A percentile compares a stretch with the other conserved stretches of the same genome.
Evolutionary conservation across 2,888 invertebrate genomes (phyloP).

Genomic region (Hybos culiciformis): DNA sequence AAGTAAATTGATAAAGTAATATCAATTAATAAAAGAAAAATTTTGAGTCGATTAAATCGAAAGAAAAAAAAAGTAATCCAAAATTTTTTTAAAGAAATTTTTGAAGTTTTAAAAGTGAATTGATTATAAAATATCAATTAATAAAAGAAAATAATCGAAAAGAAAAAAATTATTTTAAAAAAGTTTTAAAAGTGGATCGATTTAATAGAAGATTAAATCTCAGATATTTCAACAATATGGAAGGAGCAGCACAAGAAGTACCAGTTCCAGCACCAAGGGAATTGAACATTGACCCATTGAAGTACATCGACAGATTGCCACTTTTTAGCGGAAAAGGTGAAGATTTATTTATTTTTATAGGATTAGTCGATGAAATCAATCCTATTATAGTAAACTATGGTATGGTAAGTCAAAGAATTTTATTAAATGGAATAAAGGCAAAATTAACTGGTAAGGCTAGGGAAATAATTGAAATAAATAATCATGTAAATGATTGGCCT

Average conservation of each 20-base stretch:
- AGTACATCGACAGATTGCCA: slow-evolving; percentile 6
- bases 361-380: slow-evolving; percentile 8
- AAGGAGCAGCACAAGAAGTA: too few relatives aligned
- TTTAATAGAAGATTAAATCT: too few relatives aligned
- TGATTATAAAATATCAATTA: too few relatives aligned
- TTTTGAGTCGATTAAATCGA: too few relatives aligned
- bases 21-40: neutral
- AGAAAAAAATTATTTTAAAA: too few relatives aligned
- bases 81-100: neutral
- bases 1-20: neutral
- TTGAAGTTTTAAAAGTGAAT: neutral
- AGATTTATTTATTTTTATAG: slow-evolving; percentile 7
- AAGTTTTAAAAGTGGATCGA: too few relatives aligned
- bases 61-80: too few relatives aligned
- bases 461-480: slow-evolving; percentile 8
- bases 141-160: too few relatives aligned
- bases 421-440: slow-evolving; percentile 8
- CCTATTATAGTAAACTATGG: slow-evolving; percentile 7
- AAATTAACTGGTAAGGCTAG: slow-evolving; percentile 8
- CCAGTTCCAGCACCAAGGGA: neutral
- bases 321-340: slow-evolving; percentile 6
- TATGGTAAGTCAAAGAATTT: slow-evolving; percentile 2
- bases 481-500: slow-evolving; percentile 3
- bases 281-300: slow-evolving; percentile 2
- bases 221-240: too few relatives aligned